Base-by-base conservation (phyloP, 2,888 invertebrate genomes). In the Catotricha subobsoleta region DNA sequence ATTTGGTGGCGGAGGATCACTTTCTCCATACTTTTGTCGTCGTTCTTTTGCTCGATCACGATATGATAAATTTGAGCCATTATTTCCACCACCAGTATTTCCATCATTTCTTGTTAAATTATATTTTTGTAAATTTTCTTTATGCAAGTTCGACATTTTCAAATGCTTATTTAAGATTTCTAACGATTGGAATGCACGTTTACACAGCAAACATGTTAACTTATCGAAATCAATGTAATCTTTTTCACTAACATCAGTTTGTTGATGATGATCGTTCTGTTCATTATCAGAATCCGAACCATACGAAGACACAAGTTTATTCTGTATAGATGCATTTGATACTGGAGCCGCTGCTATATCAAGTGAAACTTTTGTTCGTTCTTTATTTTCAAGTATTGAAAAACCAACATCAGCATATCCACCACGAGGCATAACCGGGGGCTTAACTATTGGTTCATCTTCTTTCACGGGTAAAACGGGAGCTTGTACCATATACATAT, bases 11-110 rank as follows among this genome's bases (percentile, higher is more conserved):
- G 80, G 79, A 49, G 79, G 75, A 48, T 86, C 83, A 16, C 83
- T 81, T 58, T 84, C 83, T 0, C 94, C 94, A 55, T 87, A 95
- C 57, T 94, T 94, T 53, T 86, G 71, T 39, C 98, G 66, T 27
- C 98, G 69, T 54, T 98, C 98, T 51, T 94, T 94, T 1, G 98
- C 98, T 31, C 98, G 69, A 60, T 98, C 98, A 44, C 97, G 71
- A 58, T 98, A 98, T 0, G 45, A 43, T 49, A 33, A 33, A 29
- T 9, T 16, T 15, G 23, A 31, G 27, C 10, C 19, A 46, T 64
- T 66, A 0, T 52, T 51, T 44, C 62, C 64, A 2, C 64, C 13
- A 57, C 41, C 3, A 9, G 20, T 30, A 12, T 38, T 40, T 5
- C 43, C 42, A 37, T 33, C 5, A 23, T 36, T 12, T 23, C 30